phyloP scores from a whole-genome alignment of 1,140 invertebrate genomes.

The Lineus longissimus region DNA sequence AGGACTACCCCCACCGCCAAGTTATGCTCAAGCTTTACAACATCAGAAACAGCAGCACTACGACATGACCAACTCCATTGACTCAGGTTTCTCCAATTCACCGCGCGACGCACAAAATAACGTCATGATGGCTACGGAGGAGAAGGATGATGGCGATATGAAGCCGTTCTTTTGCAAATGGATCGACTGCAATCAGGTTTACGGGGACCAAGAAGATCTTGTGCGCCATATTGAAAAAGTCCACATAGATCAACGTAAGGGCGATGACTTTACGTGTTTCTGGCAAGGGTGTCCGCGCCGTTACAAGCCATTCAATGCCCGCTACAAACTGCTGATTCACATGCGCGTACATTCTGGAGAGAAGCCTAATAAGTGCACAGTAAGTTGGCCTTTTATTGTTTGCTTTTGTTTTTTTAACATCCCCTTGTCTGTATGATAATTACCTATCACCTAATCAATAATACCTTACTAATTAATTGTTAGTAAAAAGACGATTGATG shows the following conservation, averaged over 20 bases:
- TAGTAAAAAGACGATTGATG: too few species aligned
- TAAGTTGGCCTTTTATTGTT: conserved; percentile 61
- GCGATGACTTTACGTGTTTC: conserved; percentile 84
- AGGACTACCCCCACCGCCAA: conserved; percentile 36
- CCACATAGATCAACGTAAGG: conserved; percentile 82
- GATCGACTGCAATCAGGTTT: conserved; percentile 77
- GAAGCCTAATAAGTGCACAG: conserved; percentile 93
- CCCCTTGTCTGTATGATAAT: too few species aligned
- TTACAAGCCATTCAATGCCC: conserved; percentile 86
- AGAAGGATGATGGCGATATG: conserved; percentile 37
- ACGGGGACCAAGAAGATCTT: conserved; percentile 72
- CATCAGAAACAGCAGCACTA: conserved; percentile 14
- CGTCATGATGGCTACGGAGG: conserved; percentile 25
- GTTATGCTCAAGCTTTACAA: conserved; percentile 43
- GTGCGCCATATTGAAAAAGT: conserved; percentile 86
- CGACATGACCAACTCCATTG: conserved; percentile 16
- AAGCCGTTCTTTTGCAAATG: conserved; percentile 65
- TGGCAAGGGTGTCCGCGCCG: conserved; percentile 84
- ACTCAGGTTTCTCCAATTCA: too few species aligned
- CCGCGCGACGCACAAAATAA: not conserved
- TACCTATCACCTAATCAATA: too few species aligned
- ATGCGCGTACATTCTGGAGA: conserved; percentile 95
- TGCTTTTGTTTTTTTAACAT: too few species aligned
- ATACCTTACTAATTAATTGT: too few species aligned
- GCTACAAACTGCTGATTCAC: conserved; percentile 94